Evolutionary conservation across 2,888 invertebrate species (phyloP), one percentile per base, ranked within the genome.

Genomic region (Nemapogon koenigi): DNA sequence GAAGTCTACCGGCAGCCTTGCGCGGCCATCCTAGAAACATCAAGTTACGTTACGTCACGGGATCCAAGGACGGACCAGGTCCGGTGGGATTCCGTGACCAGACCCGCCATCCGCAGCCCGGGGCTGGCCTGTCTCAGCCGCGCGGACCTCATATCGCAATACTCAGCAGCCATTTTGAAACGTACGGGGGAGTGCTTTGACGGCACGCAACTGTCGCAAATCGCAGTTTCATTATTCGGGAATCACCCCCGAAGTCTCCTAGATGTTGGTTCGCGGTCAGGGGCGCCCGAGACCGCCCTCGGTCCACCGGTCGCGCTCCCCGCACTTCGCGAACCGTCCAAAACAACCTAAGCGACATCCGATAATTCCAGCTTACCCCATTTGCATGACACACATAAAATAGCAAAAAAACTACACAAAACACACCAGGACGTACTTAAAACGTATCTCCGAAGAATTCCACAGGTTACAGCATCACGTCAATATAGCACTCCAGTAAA

Each of bases 351-450:
- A 65, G 71, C 75, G 78, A 79, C 75, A 72, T 78, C 75, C 76
- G 78, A 79, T 72, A 73, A 79, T 69, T 76, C 73, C 75, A 83
- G 80, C 81, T 81, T 85, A 85, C 85, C 85, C 85, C 84, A 84
- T 84, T 85, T 85, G 84, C 83, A 84, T 85, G 84, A 85, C 85
- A 85, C 83, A 84, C 84, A 83, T 84, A 83, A 83, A 81, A 82
- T 81, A 80, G 67, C 68, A 80, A 81, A 71, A 73, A 75, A 72
- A 66, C 26, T 76, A 75, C 75, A 62, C 58, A 63, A 72, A 72
- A 75, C 80, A 76, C 79, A 69, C 65, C 67, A 72, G 75, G 79
- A 67, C 65, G 67, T 71, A 75, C 73, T 62, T 69, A 73, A 71
- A 69, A 64, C 61, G 62, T 64, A 62, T 70, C 63, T 59, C 68